Evolutionary conservation across 2,113 vertebrate genomes (phyloP).

Genomic region (Strix aluco): DNA sequence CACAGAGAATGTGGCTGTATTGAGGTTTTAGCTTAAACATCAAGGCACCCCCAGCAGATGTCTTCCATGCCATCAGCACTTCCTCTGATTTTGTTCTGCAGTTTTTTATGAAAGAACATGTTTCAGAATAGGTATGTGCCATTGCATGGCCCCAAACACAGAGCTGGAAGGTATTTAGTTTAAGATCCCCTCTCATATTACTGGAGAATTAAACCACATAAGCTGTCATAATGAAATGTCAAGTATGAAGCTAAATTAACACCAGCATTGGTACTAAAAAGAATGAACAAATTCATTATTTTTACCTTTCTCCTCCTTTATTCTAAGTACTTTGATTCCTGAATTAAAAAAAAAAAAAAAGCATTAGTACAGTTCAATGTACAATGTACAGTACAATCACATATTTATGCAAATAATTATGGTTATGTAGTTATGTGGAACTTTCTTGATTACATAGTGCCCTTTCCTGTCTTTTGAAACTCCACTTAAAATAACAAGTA

Average conservation of each 20-base stretch:
- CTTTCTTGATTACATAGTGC: not conserved
- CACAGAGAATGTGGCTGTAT: not conserved
- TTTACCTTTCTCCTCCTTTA: not conserved
- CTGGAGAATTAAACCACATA: not conserved
- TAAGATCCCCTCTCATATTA: not conserved
- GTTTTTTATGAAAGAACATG: rapidly evolving
- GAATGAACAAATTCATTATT: not conserved
- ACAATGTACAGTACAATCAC: not conserved
- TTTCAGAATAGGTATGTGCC: not conserved
- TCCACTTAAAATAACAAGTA: not conserved
- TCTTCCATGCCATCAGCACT: not conserved
- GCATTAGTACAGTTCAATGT: not conserved
- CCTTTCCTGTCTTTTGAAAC: not conserved
- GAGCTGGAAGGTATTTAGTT: not conserved
- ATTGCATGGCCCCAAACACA: not conserved
- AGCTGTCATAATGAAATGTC: not conserved
- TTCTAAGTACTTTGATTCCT: not conserved
- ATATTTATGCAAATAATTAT: not conserved
- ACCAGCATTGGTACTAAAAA: not conserved
- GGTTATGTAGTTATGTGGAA: not conserved
- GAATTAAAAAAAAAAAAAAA: not conserved
- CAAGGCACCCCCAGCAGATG: not conserved
- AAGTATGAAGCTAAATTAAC: not conserved
- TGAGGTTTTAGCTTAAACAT: not conserved
- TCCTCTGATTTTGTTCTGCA: not conserved